Evolutionary conservation across 2,888 invertebrate species (phyloP), one percentile per base, ranked within the genome.

Genomic region (Arrhopalites spinosus): DNA sequence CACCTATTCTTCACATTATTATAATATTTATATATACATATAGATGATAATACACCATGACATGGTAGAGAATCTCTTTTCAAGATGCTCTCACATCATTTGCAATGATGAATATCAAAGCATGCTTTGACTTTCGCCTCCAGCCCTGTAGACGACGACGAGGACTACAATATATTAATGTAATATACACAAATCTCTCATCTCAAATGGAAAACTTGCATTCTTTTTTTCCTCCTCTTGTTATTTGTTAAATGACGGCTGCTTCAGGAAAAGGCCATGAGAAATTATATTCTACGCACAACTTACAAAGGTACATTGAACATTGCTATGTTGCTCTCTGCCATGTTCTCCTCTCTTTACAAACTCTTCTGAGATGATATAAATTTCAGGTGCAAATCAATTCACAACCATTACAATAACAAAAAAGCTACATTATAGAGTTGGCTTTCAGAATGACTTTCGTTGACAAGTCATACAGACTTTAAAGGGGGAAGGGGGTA

Each of bases 251-350:
- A 29, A 30, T 70, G 50, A 50, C 15, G 50, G 50, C 53, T 30
- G 27, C 25, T 72, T 61, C 43, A 72, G 72, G 72, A 72, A 72
- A 72, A 72, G 72, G 47, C 72, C 72, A 72, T 72, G 72, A 72
- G 63, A 72, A 63, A 72, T 72, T 72, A 72, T 29, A 72, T 72
- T 72, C 72, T 72, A 72, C 72, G 72, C 72, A 72, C 72, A 56
- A 70, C 11, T 15, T 63, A 63, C 63, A 61, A 72, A 47, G 27
- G 47, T 59, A 72, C 50, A 50, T 47, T 68, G 47, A 30, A 72
- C 50, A 50, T 47, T 68, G 68, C 47, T 50, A 45, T 68, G 64
- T 67, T 67, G n/a, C n/a, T n/a, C n/a, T n/a, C n/a, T n/a, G n/a
- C n/a, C n/a, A n/a, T n/a, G n/a, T n/a, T n/a, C n/a, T n/a, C n/a